These are phyloP conservation scores for Caenorhabditis elegans DNA, from an alignment of 1,140 invertebrate genomes.

Conservation along the genomic window DNA sequence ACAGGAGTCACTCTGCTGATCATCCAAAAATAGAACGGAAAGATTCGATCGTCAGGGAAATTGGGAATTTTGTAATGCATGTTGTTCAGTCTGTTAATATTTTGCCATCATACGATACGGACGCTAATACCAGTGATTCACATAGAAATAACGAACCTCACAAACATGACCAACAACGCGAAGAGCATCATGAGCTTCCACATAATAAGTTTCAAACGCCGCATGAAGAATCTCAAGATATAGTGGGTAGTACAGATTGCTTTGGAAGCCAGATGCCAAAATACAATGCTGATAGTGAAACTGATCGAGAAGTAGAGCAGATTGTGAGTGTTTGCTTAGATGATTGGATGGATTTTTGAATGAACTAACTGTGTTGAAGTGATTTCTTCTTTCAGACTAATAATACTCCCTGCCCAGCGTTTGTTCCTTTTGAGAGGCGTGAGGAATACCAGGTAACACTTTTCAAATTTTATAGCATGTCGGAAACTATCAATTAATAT, in stretches of 20 bases:
- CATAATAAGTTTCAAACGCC: not conserved
- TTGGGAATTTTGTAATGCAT: not conserved
- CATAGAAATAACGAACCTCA: not conserved
- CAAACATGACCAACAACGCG: not conserved
- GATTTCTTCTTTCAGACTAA: conserved; percentile 13
- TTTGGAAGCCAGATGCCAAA: not conserved
- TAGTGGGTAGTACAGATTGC: conserved; percentile 22
- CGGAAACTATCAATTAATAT: no score
- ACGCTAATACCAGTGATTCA: not conserved
- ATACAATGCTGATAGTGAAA: not conserved
- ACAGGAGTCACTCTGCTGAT: not conserved
- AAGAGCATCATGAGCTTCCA: not conserved
- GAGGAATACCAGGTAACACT: not conserved
- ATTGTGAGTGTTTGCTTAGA: not conserved
- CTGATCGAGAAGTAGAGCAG: not conserved
- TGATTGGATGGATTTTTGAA: not conserved
- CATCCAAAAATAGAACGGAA: not conserved
- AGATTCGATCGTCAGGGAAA: not conserved
- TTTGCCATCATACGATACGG: not conserved
- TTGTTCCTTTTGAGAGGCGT: not conserved
- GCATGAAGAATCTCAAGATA: not conserved
- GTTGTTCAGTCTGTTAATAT: not conserved
- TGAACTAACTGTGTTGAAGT: not conserved
- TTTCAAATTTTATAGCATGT: not conserved
- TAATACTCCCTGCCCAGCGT: conserved; percentile 19